phyloP scores from a whole-genome alignment of 2,888 invertebrate species.

The Branchellion lobata region DNA sequence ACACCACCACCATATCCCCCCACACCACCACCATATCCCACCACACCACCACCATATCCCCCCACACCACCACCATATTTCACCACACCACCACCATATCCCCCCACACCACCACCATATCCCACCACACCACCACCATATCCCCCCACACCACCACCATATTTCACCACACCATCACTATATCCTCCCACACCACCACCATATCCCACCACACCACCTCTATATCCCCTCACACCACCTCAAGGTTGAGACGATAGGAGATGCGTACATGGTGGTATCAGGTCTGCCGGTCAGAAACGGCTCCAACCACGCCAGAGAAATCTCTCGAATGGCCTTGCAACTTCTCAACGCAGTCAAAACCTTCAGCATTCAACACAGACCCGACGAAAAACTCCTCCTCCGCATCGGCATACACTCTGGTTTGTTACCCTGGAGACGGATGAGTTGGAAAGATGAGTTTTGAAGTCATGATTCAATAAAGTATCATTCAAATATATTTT shows the following conservation, averaged over 20 bases:
- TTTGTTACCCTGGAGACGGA: too few relatives aligned
- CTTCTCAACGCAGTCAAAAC: constrained; percentile 80
- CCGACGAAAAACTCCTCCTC: constrained; percentile 81
- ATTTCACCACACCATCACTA: too few relatives aligned
- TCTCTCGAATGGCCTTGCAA: constrained; percentile 85
- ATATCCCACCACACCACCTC: too few relatives aligned
- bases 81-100: too few relatives aligned
- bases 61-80: too few relatives aligned
- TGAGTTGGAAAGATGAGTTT: not conserved
- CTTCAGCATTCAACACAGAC: constrained; percentile 86
- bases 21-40: too few relatives aligned
- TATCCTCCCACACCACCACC: too few relatives aligned
- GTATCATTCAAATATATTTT: not conserved
- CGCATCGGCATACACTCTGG: constrained; percentile 88
- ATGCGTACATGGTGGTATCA: constrained; percentile 65
- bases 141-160: too few relatives aligned
- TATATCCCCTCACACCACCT: constrained; percentile 2
- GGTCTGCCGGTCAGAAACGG: constrained; percentile 89
- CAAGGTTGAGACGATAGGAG: constrained; percentile 62
- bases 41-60: too few relatives aligned
- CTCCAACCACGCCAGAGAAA: constrained; percentile 84
- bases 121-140: too few relatives aligned
- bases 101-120: too few relatives aligned
- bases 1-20: too few relatives aligned
- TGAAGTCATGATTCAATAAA: not conserved